Conservation (phyloP, 2,888 invertebrate species). For the Steinernema carpocapsae region DNA sequence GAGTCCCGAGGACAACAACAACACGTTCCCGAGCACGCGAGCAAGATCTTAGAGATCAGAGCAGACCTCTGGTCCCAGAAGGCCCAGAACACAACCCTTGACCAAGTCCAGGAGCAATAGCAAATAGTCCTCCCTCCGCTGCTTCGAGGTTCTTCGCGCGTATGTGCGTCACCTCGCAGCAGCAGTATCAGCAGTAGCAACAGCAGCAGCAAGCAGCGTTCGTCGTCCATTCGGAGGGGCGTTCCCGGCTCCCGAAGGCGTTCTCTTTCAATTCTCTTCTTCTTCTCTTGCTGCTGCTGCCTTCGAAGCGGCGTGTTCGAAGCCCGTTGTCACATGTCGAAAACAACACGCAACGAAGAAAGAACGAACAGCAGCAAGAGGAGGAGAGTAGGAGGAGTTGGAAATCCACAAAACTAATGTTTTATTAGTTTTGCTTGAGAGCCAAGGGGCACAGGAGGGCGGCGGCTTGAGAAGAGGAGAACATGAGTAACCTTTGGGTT, state of each 20-base stretch:
- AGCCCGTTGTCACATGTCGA: slow-evolving; percentile 29
- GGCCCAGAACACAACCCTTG: slow-evolving; percentile 7
- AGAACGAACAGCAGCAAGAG: not conserved
- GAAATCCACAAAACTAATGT: slow-evolving; percentile 25
- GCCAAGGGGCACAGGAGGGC: slow-evolving; percentile 3
- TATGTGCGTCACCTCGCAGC: not conserved
- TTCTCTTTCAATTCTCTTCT: not conserved
- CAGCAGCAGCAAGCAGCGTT: slow-evolving; percentile 6
- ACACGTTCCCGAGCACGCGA: slow-evolving; percentile 1
- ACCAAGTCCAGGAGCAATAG: not conserved
- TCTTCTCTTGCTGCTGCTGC: too few species aligned
- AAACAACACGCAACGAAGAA: slow-evolving; percentile 24
- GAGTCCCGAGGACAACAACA: not conserved
- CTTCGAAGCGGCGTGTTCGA: too few species aligned
- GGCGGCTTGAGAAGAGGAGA: not conserved
- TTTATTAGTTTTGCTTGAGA: slow-evolving; percentile 28
- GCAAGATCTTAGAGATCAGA: too few species aligned
- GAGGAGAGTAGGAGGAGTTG: not conserved
- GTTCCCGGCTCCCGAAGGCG: slow-evolving; percentile 31
- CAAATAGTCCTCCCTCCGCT: not conserved
- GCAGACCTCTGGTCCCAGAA: too few species aligned
- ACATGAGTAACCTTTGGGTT: too few species aligned
- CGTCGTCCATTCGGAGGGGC: not conserved
- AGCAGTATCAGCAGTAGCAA: slow-evolving; percentile 11
- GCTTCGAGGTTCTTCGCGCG: not conserved